Evolutionary conservation across 2,113 vertebrate genomes (phyloP).

Genomic region (human): GRCh38 chrX:4116501-4117000

Average conservation of each 20-base stretch:
- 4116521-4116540: neutral
- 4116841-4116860: neutral
- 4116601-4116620: neutral
- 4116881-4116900: neutral
- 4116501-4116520: too few relatives aligned
- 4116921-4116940: neutral
- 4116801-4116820: too few relatives aligned
- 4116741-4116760: fast-evolving
- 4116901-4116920: neutral
- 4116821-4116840: too few relatives aligned
- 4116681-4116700: neutral
- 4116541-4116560: neutral
- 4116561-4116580: neutral
- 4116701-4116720: neutral
- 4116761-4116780: neutral
- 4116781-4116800: neutral
- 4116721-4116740: neutral
- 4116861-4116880: fast-evolving
- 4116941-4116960: neutral
- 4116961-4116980: neutral
- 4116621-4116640: neutral
- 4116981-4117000: too few relatives aligned
- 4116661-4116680: neutral
- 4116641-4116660: too few relatives aligned
- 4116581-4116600: neutral